These are phyloP conservation scores for Euleptes europaea DNA, from an alignment of 2,113 vertebrate species.

Conservation along the genomic window DNA sequence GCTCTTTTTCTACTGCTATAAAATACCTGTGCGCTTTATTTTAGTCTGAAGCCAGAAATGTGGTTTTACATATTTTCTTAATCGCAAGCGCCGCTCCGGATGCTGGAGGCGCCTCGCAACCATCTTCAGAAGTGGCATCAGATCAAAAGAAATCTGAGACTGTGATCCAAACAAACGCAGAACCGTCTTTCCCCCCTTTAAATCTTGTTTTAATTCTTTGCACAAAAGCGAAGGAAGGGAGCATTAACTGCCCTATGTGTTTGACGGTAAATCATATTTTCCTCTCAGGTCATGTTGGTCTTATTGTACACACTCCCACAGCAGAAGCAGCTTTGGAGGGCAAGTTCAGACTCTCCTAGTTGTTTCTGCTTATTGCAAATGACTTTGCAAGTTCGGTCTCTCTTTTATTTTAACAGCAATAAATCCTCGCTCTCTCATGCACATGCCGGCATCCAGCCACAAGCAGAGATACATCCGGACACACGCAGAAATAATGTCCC, in stretches of 20 bases:
- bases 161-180: neutral
- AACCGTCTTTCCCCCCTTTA: neutral
- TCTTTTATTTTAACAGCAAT: conserved; percentile 26
- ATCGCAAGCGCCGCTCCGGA: neutral
- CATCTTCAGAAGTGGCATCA: conserved; percentile 30
- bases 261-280: conserved; percentile 7
- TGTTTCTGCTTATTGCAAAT: neutral
- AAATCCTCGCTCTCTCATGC: neutral
- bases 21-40: neutral
- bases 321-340: conserved; percentile 6
- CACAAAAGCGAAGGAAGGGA: neutral
- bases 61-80: conserved; percentile 33
- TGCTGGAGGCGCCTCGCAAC: conserved; percentile 9
- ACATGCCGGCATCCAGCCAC: neutral
- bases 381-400: neutral
- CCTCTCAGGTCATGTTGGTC: neutral
- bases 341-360: neutral
- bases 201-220: neutral
- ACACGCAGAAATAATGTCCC: no score
- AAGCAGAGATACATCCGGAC: fast-evolving
- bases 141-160: conserved; percentile 4
- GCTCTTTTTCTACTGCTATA: no score
- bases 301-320: neutral
- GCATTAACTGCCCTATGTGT: neutral
- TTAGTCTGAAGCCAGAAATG: neutral